phyloP scores from a whole-genome alignment of 2,113 vertebrate genomes.

The Eclectus roratus region DNA sequence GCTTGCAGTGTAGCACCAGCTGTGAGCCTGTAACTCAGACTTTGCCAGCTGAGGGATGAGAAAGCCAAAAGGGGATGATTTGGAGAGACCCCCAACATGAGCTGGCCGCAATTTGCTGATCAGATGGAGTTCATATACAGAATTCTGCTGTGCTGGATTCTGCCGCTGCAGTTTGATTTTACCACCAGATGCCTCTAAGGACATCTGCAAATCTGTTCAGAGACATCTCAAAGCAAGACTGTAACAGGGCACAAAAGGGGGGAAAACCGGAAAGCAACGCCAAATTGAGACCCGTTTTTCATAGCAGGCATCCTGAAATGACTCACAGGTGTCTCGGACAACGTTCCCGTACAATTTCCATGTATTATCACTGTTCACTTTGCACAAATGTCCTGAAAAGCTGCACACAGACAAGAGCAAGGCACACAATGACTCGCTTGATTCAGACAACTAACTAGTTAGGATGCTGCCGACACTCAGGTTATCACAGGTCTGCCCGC shows the following conservation, averaged over 20 bases:
- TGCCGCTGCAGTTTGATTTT: slow-evolving; percentile 29
- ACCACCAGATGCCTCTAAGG: slow-evolving; percentile 55
- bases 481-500: not conserved
- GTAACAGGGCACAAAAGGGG: not conserved
- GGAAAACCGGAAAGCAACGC: not conserved
- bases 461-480: not conserved
- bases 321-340: slow-evolving; percentile 28
- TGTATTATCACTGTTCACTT: not conserved
- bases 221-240: slow-evolving; percentile 7
- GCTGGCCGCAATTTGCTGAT: slow-evolving; percentile 36
- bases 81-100: slow-evolving; percentile 40
- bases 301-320: slow-evolving; percentile 1
- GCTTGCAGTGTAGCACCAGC: slow-evolving; percentile 24
- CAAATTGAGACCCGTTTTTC: not conserved
- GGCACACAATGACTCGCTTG: fast-evolving
- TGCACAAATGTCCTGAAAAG: not conserved
- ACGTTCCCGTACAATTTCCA: not conserved
- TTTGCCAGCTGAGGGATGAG: slow-evolving; percentile 23
- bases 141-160: slow-evolving; percentile 40
- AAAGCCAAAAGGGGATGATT: slow-evolving; percentile 37
- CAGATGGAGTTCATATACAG: slow-evolving; percentile 18
- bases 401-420: not conserved
- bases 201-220: slow-evolving; percentile 38
- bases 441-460: not conserved
- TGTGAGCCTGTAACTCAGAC: not conserved